Evolutionary conservation across 1,140 invertebrate genomes (phyloP).

Genomic region (Drosophila subpulchrella): DNA sequence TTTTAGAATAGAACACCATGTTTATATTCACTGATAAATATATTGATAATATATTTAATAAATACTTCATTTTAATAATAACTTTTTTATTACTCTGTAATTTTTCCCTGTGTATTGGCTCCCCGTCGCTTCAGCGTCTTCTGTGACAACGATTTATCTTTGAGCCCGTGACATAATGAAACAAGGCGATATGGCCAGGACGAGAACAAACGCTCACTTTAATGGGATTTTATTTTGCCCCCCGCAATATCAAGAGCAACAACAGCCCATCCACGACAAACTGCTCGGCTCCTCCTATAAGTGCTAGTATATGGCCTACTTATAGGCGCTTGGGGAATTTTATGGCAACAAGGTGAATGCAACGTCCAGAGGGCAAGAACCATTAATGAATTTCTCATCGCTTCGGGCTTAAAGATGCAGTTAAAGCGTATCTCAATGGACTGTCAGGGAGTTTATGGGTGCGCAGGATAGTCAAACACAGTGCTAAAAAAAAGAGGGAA

Average conservation of each 20-base stretch:
- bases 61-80: no score
- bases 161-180: conserved; percentile 63
- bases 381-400: conserved; percentile 49
- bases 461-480: conserved; percentile 7
- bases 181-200: conserved; percentile 53
- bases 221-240: conserved; percentile 55
- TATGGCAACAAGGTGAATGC: conserved; percentile 42
- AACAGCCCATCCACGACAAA: conserved; percentile 10
- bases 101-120: conserved; percentile 16
- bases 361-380: conserved; percentile 24
- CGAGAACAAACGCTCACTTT: conserved; percentile 57
- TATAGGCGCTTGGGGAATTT: conserved; percentile 43
- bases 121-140: conserved; percentile 11
- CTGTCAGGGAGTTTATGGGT: conserved; percentile 28
- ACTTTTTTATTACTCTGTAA: background rate
- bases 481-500: conserved; percentile 19
- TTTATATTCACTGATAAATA: background rate
- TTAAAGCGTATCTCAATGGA: conserved; percentile 44
- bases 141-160: conserved; percentile 68
- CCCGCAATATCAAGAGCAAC: conserved; percentile 7
- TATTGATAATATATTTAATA: no score
- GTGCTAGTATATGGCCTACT: conserved; percentile 53
- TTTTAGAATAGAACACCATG: background rate
- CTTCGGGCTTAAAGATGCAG: conserved; percentile 40
- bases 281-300: conserved; percentile 22